Percentiles rank a stretch among this genome's conserved stretches.
Evolutionary conservation across 2,113 vertebrate genomes (phyloP).

Genomic region (Pachyramphus minor): DNA sequence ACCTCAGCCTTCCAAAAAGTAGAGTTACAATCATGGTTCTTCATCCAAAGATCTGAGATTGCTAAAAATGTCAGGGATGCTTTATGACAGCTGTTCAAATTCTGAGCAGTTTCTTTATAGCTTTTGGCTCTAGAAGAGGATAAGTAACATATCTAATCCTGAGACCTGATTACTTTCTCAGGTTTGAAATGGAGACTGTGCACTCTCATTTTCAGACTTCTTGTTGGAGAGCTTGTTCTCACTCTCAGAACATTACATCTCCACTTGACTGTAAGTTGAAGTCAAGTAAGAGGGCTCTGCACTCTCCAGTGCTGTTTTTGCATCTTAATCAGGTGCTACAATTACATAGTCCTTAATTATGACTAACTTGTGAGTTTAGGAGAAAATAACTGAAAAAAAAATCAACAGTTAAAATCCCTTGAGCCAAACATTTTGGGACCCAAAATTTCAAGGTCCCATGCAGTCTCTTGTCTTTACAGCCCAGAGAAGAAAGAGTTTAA

Average conservation of each 20-base stretch:
- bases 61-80: slow-evolving; percentile 34
- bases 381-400: neutral
- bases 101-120: slow-evolving; percentile 18
- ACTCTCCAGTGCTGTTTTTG: neutral
- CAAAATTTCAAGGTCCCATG: neutral
- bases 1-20: slow-evolving; percentile 15
- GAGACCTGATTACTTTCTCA: neutral
- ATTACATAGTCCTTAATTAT: neutral
- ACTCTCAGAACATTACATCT: neutral
- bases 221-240: neutral
- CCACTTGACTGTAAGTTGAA: neutral
- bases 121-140: slow-evolving; percentile 4
- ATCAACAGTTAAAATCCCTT: neutral
- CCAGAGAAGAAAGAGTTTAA: neutral
- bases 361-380: neutral
- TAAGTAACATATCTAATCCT: slow-evolving; percentile 31
- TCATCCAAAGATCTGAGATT: slow-evolving; percentile 42
- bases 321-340: neutral
- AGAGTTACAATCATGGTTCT: neutral
- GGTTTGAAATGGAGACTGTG: neutral
- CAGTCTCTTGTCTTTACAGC: neutral
- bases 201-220: neutral
- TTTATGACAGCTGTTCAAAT: slow-evolving; percentile 44
- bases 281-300: neutral
- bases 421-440: neutral